Base-by-base conservation (phyloP, 2,888 invertebrate genomes). In the Lycophotia porphyrea region DNA sequence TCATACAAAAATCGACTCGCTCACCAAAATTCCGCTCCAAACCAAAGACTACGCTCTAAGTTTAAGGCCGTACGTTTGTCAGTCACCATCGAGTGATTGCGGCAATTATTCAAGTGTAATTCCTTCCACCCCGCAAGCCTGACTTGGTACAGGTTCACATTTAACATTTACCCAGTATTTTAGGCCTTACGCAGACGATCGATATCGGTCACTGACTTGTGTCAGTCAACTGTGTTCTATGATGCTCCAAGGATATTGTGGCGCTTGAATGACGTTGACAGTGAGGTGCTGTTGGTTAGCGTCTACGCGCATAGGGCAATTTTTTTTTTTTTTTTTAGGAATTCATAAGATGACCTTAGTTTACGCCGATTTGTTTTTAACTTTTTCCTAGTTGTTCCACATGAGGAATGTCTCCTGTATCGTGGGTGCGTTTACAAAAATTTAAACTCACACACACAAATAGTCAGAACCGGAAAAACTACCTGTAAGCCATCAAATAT, bases 91-190 rank as follows among this genome's bases (percentile, higher is more conserved):
- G 90, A 90, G 91, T 90, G 91, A 93, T 93, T 90, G 91, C 90
- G 78, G 90, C 90, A 91, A 94, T 93, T 93, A 93, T 90, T 93
- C 92, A 93, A 88, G 91, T 87, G 87, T 91, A 91, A 92, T 91
- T 88, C 91, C 88, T 89, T 89, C 88, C 78, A 79, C 47, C 87
- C 88, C 89, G 81, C 90, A 90, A 85, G 86, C 87, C 77, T 71
- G 72, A 61, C 84, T 75, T 73, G 69, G 70, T 87, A 86, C 88
- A 83, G 85, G 86, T 84, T 84, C 85, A 87, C 85, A 89, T 89
- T 87, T 84, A 85, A 85, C 86, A 87, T 86, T 81, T 68, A 71
- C 74, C n/a, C 36, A 63, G 79, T 86, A 84, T 84, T 72, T 79
- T 74, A 74, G 80, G 81, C 61, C 39, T 70, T 63, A 42, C 42